Evolutionary conservation across 2,113 vertebrate species (phyloP).

Genomic region (Tragelaphus imberbis): DNA sequence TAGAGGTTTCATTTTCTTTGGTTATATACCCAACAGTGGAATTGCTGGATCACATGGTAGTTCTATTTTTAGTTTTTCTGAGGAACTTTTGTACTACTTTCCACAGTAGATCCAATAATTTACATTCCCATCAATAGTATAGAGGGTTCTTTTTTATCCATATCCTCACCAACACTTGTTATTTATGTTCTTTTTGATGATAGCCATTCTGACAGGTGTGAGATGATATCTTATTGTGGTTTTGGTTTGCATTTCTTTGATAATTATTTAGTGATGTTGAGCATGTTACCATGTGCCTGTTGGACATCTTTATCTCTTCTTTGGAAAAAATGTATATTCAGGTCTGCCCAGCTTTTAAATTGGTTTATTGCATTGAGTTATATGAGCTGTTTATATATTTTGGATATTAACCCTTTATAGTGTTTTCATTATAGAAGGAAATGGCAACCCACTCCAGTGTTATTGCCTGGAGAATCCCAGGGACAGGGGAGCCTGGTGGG

Average conservation of each 20-base stretch:
- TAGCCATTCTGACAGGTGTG: neutral
- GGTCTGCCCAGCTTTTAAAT: neutral
- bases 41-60: neutral
- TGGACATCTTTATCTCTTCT: neutral
- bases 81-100: neutral
- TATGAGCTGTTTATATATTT: neutral
- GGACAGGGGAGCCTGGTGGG: no score
- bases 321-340: neutral
- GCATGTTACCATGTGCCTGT: neutral
- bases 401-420: neutral
- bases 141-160: neutral
- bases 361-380: neutral
- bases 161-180: neutral
- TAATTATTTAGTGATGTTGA: neutral
- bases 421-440: neutral
- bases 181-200: neutral
- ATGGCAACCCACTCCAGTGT: no score
- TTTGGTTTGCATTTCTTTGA: neutral
- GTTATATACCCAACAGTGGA: neutral
- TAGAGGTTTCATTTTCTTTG: neutral
- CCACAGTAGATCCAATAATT: neutral
- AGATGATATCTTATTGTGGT: neutral
- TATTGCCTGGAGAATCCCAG: no score
- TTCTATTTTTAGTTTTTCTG: neutral
- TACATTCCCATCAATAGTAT: neutral